A percentile compares a stretch with the other conserved stretches of the same genome.
phyloP scores from a whole-genome alignment of 2,113 vertebrate genomes.

The Charadrius vociferus region DNA sequence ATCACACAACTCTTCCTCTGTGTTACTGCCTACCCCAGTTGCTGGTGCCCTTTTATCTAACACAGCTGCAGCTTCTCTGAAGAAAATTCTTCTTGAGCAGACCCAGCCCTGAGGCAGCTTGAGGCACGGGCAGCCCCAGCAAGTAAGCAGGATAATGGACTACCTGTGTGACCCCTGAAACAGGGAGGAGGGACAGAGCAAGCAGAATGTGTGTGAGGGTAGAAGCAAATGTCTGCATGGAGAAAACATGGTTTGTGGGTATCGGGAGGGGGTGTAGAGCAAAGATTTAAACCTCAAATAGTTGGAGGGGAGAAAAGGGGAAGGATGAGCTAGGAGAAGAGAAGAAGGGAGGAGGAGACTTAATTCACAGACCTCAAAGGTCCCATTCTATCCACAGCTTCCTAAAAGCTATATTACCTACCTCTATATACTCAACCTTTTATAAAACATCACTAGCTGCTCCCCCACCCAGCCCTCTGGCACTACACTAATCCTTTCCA shows the following conservation, averaged over 20 bases:
- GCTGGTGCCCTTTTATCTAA: neutral
- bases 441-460: neutral
- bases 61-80: neutral
- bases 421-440: neutral
- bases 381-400: neutral
- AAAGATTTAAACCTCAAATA: neutral
- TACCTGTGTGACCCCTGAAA: neutral
- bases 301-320: neutral
- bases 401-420: neutral
- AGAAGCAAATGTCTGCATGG: neutral
- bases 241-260: neutral
- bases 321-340: neutral
- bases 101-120: fast-evolving
- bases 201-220: neutral
- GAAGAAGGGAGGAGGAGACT: neutral
- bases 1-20: neutral
- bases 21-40: neutral
- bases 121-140: fast-evolving
- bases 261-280: neutral
- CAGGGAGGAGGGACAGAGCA: neutral
- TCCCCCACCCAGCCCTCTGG: neutral
- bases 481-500: neutral
- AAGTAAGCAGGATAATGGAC: fast-evolving
- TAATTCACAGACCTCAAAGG: neutral
- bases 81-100: neutral